Evolutionary conservation across 2,113 vertebrate genomes (phyloP), one percentile per base, ranked within the genome.

Genomic region (Mesoclemmys tuberculata): DNA sequence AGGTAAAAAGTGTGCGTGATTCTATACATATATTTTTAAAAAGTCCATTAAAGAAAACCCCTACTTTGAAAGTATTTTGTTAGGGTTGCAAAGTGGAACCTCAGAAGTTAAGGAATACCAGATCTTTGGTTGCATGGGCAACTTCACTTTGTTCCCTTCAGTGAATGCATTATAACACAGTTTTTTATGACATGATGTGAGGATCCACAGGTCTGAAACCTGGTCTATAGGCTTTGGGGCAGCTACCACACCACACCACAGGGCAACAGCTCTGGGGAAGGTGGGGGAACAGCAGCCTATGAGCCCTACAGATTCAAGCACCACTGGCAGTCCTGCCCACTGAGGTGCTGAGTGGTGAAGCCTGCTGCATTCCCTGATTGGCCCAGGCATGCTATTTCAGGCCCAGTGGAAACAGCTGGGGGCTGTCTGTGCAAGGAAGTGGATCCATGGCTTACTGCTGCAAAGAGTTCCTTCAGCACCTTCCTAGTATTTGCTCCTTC

Each of bases 21-120:
- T 89, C 26, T 75, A 24, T 82, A 89, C 19, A 35, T 83, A 48
- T 83, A 61, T 61, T 52, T 52, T 52, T 52, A 10, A 38, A n/a
- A 68, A 38, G 19, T 38, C n/a, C 35, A 38, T 71, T 71, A 38
- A 38, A 71, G 64, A 29, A 5, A 18, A 55, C 87, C 29, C 5
- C 24, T 38, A 9, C 21, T 0, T 27, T 11, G 38, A 24, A 51
- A 31, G n/a, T 38, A 5, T 0, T 1, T 85, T 91, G 83, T 83
- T 77, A 24, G 49, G 29, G 35, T n/a, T 46, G 26, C 64, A 52
- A 55, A 49, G 89, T 49, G 80, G 41, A 44, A 3, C 38, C 79
- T 51, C 24, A 24, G 31, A 68, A 55, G 12, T 58, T 26, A 55
- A 81, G 14, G 35, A 51, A 16, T 0, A 0, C 38, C 0, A 1